phyloP scores from a whole-genome alignment of 2,113 vertebrate genomes.

The Chauna torquata region DNA sequence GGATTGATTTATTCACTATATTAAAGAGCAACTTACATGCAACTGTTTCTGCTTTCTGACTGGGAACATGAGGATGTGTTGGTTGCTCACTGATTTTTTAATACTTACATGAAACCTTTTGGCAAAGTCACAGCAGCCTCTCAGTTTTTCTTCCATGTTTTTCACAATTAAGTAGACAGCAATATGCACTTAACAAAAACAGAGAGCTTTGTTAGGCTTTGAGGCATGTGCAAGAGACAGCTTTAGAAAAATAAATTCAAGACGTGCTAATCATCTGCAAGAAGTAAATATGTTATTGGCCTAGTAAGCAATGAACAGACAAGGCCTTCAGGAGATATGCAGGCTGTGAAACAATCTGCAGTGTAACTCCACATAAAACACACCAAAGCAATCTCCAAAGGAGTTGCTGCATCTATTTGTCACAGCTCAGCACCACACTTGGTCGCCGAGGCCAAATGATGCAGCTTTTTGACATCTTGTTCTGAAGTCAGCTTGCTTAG shows the following conservation, averaged over 20 bases:
- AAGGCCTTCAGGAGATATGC: not conserved
- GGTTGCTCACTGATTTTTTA: slow-evolving; percentile 17
- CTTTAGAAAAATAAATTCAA: slow-evolving; percentile 10
- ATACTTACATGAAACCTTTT: slow-evolving; percentile 33
- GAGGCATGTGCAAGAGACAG: not conserved
- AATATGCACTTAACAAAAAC: not conserved
- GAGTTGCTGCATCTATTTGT: not conserved
- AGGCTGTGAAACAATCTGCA: not conserved
- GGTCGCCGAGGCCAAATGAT: not conserved
- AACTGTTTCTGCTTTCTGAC: not conserved
- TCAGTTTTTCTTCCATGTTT: slow-evolving; percentile 17
- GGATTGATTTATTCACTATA: not conserved
- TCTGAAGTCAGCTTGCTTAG: not conserved
- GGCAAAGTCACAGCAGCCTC: slow-evolving; percentile 4
- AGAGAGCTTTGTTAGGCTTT: slow-evolving; percentile 12
- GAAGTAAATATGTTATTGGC: not conserved
- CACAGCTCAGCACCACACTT: not conserved
- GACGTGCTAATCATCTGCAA: not conserved
- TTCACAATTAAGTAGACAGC: slow-evolving; percentile 42
- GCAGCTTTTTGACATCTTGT: not conserved
- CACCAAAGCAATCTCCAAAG: not conserved
- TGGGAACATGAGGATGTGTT: not conserved
- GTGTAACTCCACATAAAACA: not conserved
- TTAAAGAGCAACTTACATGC: not conserved
- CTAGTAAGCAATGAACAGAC: not conserved